phyloP scores from a whole-genome alignment of 23 tunicate genomes.

The Ciona savignyi region DNA sequence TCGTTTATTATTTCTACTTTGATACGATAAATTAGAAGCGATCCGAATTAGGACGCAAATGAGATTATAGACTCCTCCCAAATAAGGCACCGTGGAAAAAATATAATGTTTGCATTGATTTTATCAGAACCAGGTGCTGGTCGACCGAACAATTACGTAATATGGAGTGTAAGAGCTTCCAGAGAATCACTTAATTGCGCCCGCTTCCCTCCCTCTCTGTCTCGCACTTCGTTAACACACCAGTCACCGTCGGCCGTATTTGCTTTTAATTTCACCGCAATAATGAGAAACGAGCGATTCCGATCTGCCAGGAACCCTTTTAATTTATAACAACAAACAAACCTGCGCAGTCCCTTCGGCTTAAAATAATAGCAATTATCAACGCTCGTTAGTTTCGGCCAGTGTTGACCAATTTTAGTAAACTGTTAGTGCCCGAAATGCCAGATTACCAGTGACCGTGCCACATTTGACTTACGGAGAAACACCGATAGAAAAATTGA shows the following conservation, averaged over 20 bases:
- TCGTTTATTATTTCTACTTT: no score
- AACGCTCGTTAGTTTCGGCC: background rate
- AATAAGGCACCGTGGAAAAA: background rate
- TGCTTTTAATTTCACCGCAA: background rate
- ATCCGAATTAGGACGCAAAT: background rate
- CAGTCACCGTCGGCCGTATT: background rate
- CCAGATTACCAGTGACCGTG: no score
- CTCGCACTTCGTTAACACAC: background rate
- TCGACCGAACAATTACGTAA: background rate
- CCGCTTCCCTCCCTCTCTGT: background rate
- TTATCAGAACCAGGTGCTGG: background rate
- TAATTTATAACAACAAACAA: background rate
- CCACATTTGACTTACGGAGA: background rate
- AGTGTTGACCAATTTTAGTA: background rate
- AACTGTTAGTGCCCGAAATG: background rate
- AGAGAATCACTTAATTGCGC: background rate
- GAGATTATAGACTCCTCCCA: background rate
- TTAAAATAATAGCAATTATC: background rate
- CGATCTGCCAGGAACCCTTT: conserved; percentile 2
- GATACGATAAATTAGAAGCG: no score
- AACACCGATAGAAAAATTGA: background rate
- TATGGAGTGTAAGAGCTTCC: background rate
- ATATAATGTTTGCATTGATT: background rate
- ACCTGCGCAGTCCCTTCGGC: background rate
- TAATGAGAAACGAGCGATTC: conserved; percentile 1